Conservation (phyloP, 1,140 invertebrate species). For the Drosophila chauvacae region DNA sequence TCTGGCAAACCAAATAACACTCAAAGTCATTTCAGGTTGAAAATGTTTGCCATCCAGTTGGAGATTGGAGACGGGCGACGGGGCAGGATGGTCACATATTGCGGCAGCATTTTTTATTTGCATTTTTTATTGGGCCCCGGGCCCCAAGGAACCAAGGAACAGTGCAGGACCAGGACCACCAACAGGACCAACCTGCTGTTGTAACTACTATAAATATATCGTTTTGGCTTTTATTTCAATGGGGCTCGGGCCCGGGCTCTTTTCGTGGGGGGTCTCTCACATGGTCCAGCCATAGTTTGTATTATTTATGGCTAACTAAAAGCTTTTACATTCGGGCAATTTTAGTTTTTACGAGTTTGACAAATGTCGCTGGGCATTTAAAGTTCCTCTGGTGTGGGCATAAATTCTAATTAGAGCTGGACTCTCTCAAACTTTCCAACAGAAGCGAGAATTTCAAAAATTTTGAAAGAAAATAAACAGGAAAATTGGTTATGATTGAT, state of each 20-base stretch:
- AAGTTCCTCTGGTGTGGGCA: slow-evolving; percentile 57
- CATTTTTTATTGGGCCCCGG: slow-evolving; percentile 72
- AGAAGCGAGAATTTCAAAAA: slow-evolving; percentile 51
- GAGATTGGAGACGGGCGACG: background rate
- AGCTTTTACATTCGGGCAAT: slow-evolving; percentile 74
- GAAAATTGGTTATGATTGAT: slow-evolving; percentile 41
- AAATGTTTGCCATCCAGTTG: slow-evolving; percentile 51
- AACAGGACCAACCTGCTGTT: slow-evolving; percentile 8
- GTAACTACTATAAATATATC: slow-evolving; percentile 72
- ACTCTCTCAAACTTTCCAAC: slow-evolving; percentile 37
- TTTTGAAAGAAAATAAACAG: slow-evolving; percentile 38
- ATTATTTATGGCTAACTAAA: slow-evolving; percentile 79
- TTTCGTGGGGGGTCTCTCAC: slow-evolving; percentile 12
- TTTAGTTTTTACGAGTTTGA: slow-evolving; percentile 76
- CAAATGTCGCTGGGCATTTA: slow-evolving; percentile 54
- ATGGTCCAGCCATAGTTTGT: slow-evolving; percentile 65
- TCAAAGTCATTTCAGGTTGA: slow-evolving; percentile 79
- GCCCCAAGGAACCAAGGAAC: slow-evolving; percentile 1
- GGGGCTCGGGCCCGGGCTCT: slow-evolving; percentile 12
- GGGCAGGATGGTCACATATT: slow-evolving; percentile 65
- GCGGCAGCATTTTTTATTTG: slow-evolving; percentile 75
- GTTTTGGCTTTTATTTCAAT: slow-evolving; percentile 61
- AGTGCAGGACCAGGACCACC: slow-evolving; percentile 7
- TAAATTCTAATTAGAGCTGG: slow-evolving; percentile 72
- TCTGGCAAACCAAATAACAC: slow-evolving; percentile 78